Percentiles rank a stretch among this genome's conserved stretches.
These are phyloP conservation scores for Lithobius niger DNA, from an alignment of 1,140 invertebrate genomes.

Conservation along the genomic window DNA sequence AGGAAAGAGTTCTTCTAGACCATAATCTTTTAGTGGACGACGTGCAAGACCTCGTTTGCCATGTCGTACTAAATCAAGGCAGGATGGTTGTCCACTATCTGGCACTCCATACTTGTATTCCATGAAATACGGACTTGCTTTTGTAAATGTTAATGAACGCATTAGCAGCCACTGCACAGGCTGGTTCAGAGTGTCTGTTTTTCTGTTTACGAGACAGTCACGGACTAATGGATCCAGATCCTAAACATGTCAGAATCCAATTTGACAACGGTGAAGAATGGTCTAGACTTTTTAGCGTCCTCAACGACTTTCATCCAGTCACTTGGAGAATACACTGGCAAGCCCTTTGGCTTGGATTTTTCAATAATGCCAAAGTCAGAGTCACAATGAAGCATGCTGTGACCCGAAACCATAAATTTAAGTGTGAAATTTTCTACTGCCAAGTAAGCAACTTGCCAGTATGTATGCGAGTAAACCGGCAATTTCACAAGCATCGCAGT, in stretches of 20 bases:
- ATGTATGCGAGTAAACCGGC: background rate
- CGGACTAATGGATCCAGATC: too few species aligned
- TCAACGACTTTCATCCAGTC: background rate
- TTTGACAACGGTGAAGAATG: background rate
- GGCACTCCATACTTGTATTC: slow-evolving; percentile 1
- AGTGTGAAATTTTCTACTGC: background rate
- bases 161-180: background rate
- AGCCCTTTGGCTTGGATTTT: background rate
- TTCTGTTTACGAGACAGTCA: background rate
- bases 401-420: background rate
- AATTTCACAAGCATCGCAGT: background rate
- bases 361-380: background rate
- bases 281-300: background rate
- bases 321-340: background rate
- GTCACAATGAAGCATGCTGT: slow-evolving; percentile 1
- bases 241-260: background rate
- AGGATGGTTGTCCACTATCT: too few species aligned
- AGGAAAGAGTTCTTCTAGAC: too few species aligned
- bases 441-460: background rate
- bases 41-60: too few species aligned
- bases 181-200: background rate
- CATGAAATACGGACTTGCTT: background rate
- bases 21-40: too few species aligned
- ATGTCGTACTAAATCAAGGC: too few species aligned
- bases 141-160: background rate